Conservation (phyloP, 1,140 invertebrate species). For the Agrypnia vestita region DNA sequence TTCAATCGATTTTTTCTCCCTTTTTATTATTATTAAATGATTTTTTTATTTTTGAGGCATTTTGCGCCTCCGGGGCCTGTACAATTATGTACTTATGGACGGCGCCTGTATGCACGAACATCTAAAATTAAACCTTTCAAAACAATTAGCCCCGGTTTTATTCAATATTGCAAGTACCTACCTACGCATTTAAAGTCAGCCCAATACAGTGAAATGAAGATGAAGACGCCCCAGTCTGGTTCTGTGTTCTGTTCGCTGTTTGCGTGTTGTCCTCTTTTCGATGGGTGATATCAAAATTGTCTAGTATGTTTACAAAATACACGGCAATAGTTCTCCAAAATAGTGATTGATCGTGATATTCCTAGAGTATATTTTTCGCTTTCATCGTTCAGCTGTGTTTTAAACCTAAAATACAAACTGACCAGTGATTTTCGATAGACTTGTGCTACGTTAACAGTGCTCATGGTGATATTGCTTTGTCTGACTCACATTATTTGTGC, state of each 20-base stretch:
- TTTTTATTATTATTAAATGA: no score
- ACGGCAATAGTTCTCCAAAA: background rate
- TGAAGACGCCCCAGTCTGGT: constrained; percentile 64
- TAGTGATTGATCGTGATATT: constrained; percentile 20
- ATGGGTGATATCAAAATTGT: constrained; percentile 48
- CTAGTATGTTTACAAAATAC: constrained; percentile 38
- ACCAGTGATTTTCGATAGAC: constrained; percentile 14
- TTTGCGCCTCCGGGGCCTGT: no score
- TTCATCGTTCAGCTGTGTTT: background rate
- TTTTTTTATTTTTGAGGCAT: no score
- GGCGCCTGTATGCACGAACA: no score
- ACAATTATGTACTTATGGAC: no score
- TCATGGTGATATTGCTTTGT: constrained; percentile 34
- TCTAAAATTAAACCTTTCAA: no score
- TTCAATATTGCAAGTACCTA: no score
- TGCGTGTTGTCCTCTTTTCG: constrained; percentile 49
- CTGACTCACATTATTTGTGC: constrained; percentile 17
- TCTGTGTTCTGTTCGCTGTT: constrained; percentile 19
- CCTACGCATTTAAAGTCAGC: background rate
- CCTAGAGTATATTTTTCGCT: background rate
- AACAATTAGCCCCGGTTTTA: no score
- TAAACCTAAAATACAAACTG: background rate
- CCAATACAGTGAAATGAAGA: background rate
- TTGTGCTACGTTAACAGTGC: constrained; percentile 18
- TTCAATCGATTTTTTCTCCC: no score